Conservation (phyloP, 2,888 invertebrate species). For the Caradrina clavipalpis region DNA sequence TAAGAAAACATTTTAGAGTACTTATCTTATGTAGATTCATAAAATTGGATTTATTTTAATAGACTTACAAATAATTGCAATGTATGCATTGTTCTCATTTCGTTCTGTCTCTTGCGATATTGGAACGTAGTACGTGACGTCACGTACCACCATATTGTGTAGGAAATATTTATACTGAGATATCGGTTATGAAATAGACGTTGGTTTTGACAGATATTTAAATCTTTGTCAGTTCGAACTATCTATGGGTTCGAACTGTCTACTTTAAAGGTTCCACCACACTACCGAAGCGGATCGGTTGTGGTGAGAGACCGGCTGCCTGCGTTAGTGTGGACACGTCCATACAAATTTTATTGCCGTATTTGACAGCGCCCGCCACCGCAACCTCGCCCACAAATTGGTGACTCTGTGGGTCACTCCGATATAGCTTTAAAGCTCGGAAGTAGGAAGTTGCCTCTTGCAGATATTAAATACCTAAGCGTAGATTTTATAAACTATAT, state of each 20-base stretch:
- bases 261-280: too few species aligned
- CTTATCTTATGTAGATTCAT: background rate
- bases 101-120: slow-evolving; percentile 17
- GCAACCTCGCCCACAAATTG: too few species aligned
- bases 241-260: background rate
- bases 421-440: background rate
- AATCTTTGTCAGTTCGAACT: slow-evolving; percentile 18
- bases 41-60: slow-evolving; percentile 16
- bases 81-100: slow-evolving; percentile 18
- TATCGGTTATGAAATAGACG: slow-evolving; percentile 4
- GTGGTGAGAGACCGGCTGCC: too few species aligned
- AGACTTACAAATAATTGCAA: slow-evolving; percentile 30
- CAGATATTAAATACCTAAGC: too few species aligned
- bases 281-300: too few species aligned
- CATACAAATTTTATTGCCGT: too few species aligned
- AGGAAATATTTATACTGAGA: slow-evolving; percentile 8
- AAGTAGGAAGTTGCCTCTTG: background rate
- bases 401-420: too few species aligned
- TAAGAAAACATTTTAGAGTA: background rate
- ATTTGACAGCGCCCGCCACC: too few species aligned
- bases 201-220: slow-evolving; percentile 39
- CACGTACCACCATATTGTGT: slow-evolving; percentile 32
- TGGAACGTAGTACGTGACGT: slow-evolving; percentile 30
- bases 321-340: too few species aligned
- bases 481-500: too few species aligned